These are phyloP conservation scores for Passer montanus DNA, from an alignment of 2,113 vertebrate genomes.

Conservation along the genomic window DNA sequence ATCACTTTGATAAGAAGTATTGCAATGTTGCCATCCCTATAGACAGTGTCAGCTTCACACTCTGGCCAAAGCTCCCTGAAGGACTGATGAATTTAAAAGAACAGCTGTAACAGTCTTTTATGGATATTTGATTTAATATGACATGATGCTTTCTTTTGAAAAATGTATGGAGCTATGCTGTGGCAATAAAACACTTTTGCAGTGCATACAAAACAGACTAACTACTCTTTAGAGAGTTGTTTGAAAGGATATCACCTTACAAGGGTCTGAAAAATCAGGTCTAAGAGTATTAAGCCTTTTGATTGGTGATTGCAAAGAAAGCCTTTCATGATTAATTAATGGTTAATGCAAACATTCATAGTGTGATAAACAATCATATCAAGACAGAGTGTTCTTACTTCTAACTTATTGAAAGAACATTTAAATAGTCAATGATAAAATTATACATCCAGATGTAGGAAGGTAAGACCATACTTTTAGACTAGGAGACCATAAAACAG, in stretches of 20 bases:
- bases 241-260: neutral
- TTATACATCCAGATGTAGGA: neutral
- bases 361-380: neutral
- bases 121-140: neutral
- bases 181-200: neutral
- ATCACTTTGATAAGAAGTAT: neutral
- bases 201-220: neutral
- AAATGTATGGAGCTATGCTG: neutral
- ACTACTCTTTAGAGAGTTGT: neutral
- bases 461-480: neutral
- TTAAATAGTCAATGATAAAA: neutral
- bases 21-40: neutral
- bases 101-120: neutral
- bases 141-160: neutral
- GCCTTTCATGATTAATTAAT: neutral
- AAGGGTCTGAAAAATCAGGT: neutral
- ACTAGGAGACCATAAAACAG: neutral
- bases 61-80: neutral
- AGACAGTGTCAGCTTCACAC: neutral
- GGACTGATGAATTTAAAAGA: neutral
- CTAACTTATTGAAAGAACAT: neutral
- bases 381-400: neutral
- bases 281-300: neutral
- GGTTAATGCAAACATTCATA: neutral
- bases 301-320: neutral